A percentile compares a stretch with the other conserved stretches of the same genome.
Evolutionary conservation across 2,888 invertebrate genomes (phyloP).

Genomic region (Erebia palarica): DNA sequence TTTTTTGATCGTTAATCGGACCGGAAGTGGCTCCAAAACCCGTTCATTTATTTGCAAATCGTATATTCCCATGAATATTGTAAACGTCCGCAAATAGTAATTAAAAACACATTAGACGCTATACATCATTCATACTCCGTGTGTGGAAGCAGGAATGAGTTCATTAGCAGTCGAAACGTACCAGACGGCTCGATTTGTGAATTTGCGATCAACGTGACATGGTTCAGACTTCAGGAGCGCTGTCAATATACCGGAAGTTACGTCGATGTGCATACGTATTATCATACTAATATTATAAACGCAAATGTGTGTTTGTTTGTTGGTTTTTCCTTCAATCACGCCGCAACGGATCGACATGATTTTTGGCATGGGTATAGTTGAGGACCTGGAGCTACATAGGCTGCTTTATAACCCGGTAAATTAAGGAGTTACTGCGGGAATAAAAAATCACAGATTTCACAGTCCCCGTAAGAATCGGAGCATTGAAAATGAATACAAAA

Average conservation of each 20-base stretch:
- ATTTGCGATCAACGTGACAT: slow-evolving; percentile 32
- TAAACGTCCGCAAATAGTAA: slow-evolving; percentile 4
- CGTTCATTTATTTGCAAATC: background rate
- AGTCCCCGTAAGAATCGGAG: no score
- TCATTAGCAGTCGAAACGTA: slow-evolving; percentile 22
- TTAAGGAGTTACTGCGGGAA: no score
- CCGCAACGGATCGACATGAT: no score
- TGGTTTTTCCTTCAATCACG: no score
- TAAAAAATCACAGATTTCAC: no score
- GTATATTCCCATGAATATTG: background rate
- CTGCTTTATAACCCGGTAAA: no score
- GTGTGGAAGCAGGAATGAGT: slow-evolving; percentile 11
- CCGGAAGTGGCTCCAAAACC: background rate
- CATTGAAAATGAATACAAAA: no score
- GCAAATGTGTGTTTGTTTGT: no score
- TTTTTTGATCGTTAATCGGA: no score
- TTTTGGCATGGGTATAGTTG: no score
- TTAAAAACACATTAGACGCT: slow-evolving; percentile 6
- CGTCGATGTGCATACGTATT: background rate
- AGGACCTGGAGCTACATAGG: no score
- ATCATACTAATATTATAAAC: background rate
- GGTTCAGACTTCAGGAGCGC: background rate
- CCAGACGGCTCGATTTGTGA: slow-evolving; percentile 24
- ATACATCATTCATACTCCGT: slow-evolving; percentile 10
- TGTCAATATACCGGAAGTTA: slow-evolving; percentile 23